Base-by-base conservation (phyloP, 2,113 vertebrate genomes). In the Xenopus laevis region DNA sequence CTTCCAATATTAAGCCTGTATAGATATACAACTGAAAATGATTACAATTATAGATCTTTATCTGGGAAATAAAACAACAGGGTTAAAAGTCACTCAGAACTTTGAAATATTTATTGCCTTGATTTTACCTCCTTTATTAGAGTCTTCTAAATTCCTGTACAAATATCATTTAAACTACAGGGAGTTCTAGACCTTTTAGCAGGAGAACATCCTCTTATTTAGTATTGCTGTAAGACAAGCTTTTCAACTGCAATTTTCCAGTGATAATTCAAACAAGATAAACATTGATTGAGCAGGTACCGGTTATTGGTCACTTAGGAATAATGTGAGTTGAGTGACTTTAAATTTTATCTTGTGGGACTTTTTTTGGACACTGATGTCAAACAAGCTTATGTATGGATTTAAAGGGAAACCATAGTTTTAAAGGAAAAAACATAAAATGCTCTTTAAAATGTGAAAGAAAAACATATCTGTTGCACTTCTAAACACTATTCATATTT, bases 111-210 rank as follows among this genome's bases (percentile, higher is more conserved):
- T 76, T 76, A 76, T 76, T 69, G 66, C 66, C 66, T 68, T 68
- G 65, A 76, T 4, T 69, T 63, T 46, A 30, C 21, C 15, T 81
- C 60, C 67, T 82, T 78, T 79, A 33, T 72, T 73, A 78, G 78
- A 82, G 67, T 70, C 80, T 16, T 61, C 74, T 84, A 77, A 65
- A 79, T 84, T 68, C 77, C 78, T 82, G 33, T 77, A 83, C 82
- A 90, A 89, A 89, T 89, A 85, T 84, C 88, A 86, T 71, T 81
- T 70, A 65, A 82, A 82, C 87, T 76, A 21, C 69, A 55, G 85
- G 86, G 89, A 85, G 52, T 65, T 52, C 47, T 46, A 79, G 80
- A 86, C 82, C 82, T 84, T 84, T 85, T 79, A 83, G 79, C 78
- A 60, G 0, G 78, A 76, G 79, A 79, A 21, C 59, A 78, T 67